Percentiles rank a stretch among this genome's conserved stretches.
These are phyloP conservation scores for Camelus bactrianus DNA, from an alignment of 2,113 vertebrate species.

Conservation along the genomic window DNA sequence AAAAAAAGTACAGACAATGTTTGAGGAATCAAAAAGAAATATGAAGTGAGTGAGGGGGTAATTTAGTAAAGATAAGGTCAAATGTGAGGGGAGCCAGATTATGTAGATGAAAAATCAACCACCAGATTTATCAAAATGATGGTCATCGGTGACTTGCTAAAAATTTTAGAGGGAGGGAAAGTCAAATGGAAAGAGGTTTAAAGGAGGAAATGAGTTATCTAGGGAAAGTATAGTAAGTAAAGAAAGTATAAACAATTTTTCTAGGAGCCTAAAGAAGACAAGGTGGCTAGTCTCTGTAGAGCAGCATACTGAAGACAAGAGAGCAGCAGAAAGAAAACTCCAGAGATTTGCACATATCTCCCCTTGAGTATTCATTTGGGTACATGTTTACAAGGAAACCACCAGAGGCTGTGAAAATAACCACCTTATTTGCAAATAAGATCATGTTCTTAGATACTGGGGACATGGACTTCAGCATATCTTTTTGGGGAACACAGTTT, in stretches of 20 bases:
- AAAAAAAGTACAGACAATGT: neutral
- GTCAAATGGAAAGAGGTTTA: neutral
- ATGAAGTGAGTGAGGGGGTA: neutral
- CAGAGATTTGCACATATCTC: neutral
- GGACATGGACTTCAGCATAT: neutral
- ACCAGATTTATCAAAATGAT: neutral
- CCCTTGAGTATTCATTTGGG: neutral
- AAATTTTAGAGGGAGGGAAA: neutral
- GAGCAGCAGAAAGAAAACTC: neutral
- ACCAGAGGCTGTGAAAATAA: neutral
- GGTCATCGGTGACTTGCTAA: neutral
- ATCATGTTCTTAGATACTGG: neutral
- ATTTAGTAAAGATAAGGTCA: neutral
- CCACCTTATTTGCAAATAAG: neutral
- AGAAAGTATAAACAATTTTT: neutral
- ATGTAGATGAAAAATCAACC: neutral
- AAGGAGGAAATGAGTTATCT: neutral
- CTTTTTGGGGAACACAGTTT: neutral
- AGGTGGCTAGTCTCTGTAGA: neutral
- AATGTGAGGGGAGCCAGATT: neutral
- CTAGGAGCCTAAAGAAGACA: neutral
- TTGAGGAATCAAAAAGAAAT: slow-evolving; percentile 9
- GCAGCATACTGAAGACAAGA: neutral
- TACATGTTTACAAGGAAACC: neutral
- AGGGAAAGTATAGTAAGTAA: neutral